Conservation (phyloP, 2,888 invertebrate genomes). For the Unio delphinus region DNA sequence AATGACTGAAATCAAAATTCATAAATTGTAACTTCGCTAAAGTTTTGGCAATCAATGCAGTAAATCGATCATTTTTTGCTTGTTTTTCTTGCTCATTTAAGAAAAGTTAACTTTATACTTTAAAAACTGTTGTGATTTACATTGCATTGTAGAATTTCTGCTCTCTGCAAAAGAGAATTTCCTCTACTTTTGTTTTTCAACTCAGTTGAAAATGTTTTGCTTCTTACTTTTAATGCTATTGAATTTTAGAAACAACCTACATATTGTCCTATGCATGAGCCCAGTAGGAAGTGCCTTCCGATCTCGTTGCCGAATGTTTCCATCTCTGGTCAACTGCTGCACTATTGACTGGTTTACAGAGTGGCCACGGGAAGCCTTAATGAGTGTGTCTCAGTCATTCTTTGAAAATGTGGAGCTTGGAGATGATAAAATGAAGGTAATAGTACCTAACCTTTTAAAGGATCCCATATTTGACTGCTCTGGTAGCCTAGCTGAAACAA, state of each 20-base stretch:
- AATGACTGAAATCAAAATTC: too few relatives aligned
- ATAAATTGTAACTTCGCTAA: too few relatives aligned
- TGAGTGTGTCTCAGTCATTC: constrained; percentile 83
- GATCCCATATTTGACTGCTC: background rate
- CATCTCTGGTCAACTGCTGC: constrained; percentile 72
- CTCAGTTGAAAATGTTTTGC: background rate
- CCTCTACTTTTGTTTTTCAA: background rate
- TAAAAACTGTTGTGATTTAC: background rate
- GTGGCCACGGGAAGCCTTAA: constrained; percentile 90
- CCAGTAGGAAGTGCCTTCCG: constrained; percentile 91
- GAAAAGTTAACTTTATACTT: background rate
- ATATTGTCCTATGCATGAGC: constrained; percentile 91
- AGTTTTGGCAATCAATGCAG: too few relatives aligned
- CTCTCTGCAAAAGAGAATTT: background rate
- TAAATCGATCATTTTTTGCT: background rate
- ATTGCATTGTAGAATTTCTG: background rate
- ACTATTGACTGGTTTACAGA: constrained; percentile 77
- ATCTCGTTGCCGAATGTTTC: constrained; percentile 74
- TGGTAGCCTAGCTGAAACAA: too few relatives aligned
- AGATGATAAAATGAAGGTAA: constrained; percentile 73
- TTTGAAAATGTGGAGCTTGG: constrained; percentile 77
- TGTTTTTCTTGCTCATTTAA: background rate
- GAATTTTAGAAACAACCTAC: constrained; percentile 80
- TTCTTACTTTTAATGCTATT: background rate
- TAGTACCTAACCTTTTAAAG: background rate